A percentile compares a stretch with the other conserved stretches of the same genome.
Conservation (phyloP, 2,113 vertebrate species). For the Cacatua alba region DNA sequence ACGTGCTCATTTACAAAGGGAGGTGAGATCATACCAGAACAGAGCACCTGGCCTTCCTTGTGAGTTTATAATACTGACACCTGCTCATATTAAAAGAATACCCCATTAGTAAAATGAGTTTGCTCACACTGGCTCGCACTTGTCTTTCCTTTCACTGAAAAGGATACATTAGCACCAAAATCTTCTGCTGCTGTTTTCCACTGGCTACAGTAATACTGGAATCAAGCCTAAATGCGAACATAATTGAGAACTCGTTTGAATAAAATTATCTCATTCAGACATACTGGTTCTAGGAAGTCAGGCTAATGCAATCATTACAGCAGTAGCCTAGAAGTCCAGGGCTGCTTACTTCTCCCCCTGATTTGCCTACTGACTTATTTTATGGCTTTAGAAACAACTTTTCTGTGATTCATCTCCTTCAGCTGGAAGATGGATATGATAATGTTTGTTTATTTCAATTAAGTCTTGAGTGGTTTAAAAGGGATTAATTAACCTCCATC, state of each 20-base stretch:
- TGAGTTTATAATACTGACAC: background rate
- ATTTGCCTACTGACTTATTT: slow-evolving; percentile 43
- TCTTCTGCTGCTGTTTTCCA: background rate
- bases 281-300: slow-evolving; percentile 21
- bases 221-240: slow-evolving; percentile 19
- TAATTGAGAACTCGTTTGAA: slow-evolving; percentile 44
- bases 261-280: slow-evolving; percentile 48
- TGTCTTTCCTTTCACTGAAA: background rate
- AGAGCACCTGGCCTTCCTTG: background rate
- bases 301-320: slow-evolving; percentile 5
- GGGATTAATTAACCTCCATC: slow-evolving; percentile 45
- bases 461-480: slow-evolving; percentile 25
- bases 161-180: background rate
- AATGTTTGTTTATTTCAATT: slow-evolving; percentile 54
- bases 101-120: background rate
- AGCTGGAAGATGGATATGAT: slow-evolving; percentile 7
- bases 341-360: background rate
- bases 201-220: slow-evolving; percentile 11
- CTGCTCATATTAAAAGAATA: background rate
- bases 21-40: background rate
- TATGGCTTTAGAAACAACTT: slow-evolving; percentile 39
- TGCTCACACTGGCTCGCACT: background rate
- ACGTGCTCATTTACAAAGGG: background rate
- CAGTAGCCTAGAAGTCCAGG: slow-evolving; percentile 25
- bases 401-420: slow-evolving; percentile 31